phyloP scores from a whole-genome alignment of 2,797 vertebrate genomes.

The Oreochromis grahami region DNA sequence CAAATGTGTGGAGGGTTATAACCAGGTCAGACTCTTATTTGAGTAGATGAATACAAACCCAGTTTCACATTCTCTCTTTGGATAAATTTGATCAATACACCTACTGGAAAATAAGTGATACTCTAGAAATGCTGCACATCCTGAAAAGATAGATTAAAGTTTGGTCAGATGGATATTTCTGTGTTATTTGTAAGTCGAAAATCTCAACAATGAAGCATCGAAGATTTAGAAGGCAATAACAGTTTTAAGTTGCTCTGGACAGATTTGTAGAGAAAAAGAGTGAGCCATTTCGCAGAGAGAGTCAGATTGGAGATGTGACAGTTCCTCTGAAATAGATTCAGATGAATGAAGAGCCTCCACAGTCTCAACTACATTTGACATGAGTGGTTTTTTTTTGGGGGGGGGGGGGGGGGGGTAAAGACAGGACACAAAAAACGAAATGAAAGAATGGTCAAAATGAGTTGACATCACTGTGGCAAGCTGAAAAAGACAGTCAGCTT shows the following conservation, averaged over 20 bases:
- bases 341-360: background rate
- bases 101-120: background rate
- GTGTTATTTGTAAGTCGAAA: background rate
- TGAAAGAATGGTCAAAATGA: background rate
- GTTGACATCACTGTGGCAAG: slow-evolving; percentile 8
- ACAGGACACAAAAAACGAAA: background rate
- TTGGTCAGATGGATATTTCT: background rate
- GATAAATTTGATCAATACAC: background rate
- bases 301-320: background rate
- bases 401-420: background rate
- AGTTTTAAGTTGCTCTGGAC: background rate
- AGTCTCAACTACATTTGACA: background rate
- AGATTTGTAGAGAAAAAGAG: background rate
- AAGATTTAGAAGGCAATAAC: background rate
- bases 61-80: background rate
- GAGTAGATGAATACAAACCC: background rate
- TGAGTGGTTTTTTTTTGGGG: accelerated
- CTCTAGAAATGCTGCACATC: background rate
- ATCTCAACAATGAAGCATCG: background rate
- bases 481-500: background rate
- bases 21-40: background rate
- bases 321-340: background rate
- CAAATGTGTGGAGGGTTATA: background rate
- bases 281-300: background rate
- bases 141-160: background rate